A percentile compares a stretch with the other conserved stretches of the same genome.
Conservation (phyloP, 2,113 vertebrate species). For the Callaeas wilsoni region DNA sequence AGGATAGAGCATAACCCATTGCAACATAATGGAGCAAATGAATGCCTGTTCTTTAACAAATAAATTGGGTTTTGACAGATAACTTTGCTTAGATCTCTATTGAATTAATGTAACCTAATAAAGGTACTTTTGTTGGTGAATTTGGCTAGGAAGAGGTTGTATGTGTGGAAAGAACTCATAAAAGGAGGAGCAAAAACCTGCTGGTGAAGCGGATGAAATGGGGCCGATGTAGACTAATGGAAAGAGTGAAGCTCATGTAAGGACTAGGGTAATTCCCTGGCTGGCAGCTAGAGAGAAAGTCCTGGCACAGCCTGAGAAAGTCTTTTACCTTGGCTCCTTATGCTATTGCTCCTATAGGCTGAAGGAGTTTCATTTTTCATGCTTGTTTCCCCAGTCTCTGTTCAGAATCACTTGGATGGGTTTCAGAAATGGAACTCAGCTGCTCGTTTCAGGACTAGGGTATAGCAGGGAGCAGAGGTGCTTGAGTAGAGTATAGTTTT, state of each 20-base stretch:
- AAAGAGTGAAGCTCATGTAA: neutral
- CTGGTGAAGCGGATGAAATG: neutral
- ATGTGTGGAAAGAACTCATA: neutral
- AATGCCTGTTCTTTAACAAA: neutral
- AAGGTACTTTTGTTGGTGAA: neutral
- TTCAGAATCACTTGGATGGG: neutral
- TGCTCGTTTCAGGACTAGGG: neutral
- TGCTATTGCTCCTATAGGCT: neutral
- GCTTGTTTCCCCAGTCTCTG: neutral
- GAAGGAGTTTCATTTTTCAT: neutral
- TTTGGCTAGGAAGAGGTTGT: neutral
- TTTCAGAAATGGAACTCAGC: neutral
- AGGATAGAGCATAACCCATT: neutral
- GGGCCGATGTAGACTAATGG: neutral
- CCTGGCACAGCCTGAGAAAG: neutral
- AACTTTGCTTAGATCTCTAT: neutral
- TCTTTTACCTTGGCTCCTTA: neutral
- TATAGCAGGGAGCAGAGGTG: neutral
- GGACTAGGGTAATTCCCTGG: neutral
- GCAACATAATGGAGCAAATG: neutral
- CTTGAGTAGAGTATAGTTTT: neutral
- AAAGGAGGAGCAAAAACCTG: neutral
- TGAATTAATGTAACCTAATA: neutral
- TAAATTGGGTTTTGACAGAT: neutral
- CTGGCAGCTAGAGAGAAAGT: neutral